Conservation (phyloP, 2,113 vertebrate genomes). For the Oreochromis spilurus region DNA sequence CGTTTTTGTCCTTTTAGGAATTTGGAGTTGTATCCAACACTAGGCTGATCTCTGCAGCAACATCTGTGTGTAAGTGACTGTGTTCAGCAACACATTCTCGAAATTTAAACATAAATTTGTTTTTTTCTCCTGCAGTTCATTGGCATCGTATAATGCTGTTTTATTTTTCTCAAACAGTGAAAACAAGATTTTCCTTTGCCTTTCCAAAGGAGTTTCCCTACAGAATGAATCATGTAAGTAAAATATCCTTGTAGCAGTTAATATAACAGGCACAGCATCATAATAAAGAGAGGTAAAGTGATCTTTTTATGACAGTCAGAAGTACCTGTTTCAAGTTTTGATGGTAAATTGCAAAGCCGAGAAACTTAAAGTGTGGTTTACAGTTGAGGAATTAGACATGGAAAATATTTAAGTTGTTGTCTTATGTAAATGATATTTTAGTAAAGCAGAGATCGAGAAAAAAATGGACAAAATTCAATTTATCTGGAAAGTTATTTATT, state of each 20-base stretch:
- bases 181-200: constrained; percentile 98
- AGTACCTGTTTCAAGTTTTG: neutral
- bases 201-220: constrained; percentile 99
- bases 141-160: neutral
- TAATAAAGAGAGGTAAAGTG: neutral
- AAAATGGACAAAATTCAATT: neutral
- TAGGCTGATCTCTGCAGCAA: constrained; percentile 96
- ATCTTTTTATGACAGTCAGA: neutral
- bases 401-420: neutral
- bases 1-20: constrained; percentile 75
- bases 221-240: constrained; percentile 99
- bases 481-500: constrained; percentile 37
- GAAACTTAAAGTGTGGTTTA: neutral
- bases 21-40: constrained; percentile 99
- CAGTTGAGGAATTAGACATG: neutral
- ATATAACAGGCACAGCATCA: neutral
- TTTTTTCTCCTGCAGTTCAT: neutral
- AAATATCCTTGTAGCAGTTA: neutral
- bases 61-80: constrained; percentile 94
- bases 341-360: neutral
- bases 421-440: neutral
- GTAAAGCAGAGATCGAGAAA: neutral
- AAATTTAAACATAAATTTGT: neutral
- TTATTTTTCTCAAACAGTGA: constrained; percentile 79
- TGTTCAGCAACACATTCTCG: neutral